Percentiles rank a stretch among this genome's conserved stretches.
Evolutionary conservation across 1,140 invertebrate species (phyloP).

Genomic region (Bombus superbus): DNA sequence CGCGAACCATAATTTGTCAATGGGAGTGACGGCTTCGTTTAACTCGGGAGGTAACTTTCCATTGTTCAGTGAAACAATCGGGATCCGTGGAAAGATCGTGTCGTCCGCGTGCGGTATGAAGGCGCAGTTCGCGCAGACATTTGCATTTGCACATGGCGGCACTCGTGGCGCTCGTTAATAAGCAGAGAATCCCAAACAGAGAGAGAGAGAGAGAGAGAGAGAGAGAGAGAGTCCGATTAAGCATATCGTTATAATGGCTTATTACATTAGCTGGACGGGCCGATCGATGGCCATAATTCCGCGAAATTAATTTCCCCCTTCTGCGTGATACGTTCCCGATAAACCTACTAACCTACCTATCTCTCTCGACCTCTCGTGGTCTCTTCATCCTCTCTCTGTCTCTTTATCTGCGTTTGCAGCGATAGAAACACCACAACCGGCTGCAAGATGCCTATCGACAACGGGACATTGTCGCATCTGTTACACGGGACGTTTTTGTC

Average conservation of each 20-base stretch:
- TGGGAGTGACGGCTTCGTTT: conserved; percentile 62
- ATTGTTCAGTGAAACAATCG: conserved; percentile 65
- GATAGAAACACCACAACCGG: conserved; percentile 27
- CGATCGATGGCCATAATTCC: conserved; percentile 52
- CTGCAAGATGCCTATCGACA: conserved; percentile 34
- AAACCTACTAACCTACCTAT: conserved; percentile 3
- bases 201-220: conserved; percentile 17
- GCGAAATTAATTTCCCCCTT: conserved; percentile 58
- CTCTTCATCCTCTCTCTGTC: neutral
- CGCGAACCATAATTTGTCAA: conserved; percentile 65
- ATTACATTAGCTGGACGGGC: conserved; percentile 55
- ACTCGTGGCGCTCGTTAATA: conserved; percentile 51
- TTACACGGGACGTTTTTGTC: conserved; percentile 18
- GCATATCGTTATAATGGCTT: conserved; percentile 68
- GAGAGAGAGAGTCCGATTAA: conserved; percentile 57
- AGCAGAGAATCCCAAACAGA: conserved; percentile 5
- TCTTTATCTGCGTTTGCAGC: neutral
- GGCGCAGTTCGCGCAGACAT: neutral
- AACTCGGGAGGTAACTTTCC: conserved; percentile 62
- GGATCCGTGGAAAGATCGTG: conserved; percentile 11
- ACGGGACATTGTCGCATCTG: conserved; percentile 18
- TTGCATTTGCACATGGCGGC: conserved; percentile 15
- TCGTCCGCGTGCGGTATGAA: neutral
- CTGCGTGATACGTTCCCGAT: conserved; percentile 32
- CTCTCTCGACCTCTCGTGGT: neutral